Evolutionary conservation across 2,797 vertebrate species (phyloP), one percentile per base, ranked within the genome.

Genomic region (Pseudopleuronectes americanus): DNA sequence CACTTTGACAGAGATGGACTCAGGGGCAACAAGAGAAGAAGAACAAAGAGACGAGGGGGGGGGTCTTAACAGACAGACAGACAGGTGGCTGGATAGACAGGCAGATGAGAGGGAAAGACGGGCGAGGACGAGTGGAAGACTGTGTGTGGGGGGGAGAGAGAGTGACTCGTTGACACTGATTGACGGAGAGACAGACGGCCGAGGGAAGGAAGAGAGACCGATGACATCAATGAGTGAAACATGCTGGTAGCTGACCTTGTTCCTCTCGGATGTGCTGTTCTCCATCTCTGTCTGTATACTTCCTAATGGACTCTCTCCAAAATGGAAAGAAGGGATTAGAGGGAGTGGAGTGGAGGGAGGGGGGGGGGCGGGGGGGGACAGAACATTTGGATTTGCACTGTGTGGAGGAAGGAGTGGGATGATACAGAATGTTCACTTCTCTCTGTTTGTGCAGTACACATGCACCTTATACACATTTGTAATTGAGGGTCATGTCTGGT

Each of bases 211-310:
- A 56, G 78, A 71, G 57, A 64, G 77, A 81, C 43, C 41, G 70
- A 62, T 13, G 36, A 69, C 62, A 73, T 75, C 68, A 62, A 60
- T 47, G 80, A 77, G 58, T 62, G 76, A 76, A 90, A 77, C 79
- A 81, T 76, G 81, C 79, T 83, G 73, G 73, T 74, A 73, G 63
- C 79, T 89, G 85, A 90, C 87, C 77, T 71, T 84, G 64, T 60
- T 75, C 38, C 75, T 73, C 76, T 78, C 43, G 48, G 71, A 78
- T 68, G 73, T 53, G 55, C 16, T 57, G 62, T 76, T 74, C 56
- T 66, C 63, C 67, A 14, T 79, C 72, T 77, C 59, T 67, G 36
- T 83, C 33, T 80, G 60, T 73, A 19, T 6, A 38, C 53, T 21
- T 79, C 57, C 74, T 86, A 83, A 89, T 89, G 72, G 88, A 85